These are phyloP conservation scores for Drosophila phalerata DNA, from an alignment of 2,888 invertebrate species.

Conservation along the genomic window DNA sequence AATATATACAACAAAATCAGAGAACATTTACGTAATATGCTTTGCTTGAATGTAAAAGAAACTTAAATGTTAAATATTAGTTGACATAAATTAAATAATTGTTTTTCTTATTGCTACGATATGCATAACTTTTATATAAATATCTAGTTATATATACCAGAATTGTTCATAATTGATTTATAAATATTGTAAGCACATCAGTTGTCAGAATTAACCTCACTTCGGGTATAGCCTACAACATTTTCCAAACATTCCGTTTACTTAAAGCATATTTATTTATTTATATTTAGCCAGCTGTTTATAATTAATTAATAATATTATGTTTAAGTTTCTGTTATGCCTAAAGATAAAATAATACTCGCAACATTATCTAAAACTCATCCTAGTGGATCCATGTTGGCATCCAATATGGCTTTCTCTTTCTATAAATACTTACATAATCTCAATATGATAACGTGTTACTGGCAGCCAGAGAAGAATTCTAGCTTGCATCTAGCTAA, in stretches of 20 bases:
- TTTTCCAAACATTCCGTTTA: conserved; percentile 10
- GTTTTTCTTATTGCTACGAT: conserved; percentile 33
- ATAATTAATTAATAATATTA: not conserved
- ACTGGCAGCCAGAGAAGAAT: conserved; percentile 34
- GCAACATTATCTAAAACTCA: conserved; percentile 31
- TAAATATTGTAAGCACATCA: conserved; percentile 13
- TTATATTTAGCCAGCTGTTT: conserved; percentile 2
- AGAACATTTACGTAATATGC: conserved; percentile 39
- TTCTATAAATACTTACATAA: conserved; percentile 21
- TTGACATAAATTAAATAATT: conserved; percentile 8
- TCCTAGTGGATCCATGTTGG: conserved; percentile 53
- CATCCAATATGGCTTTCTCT: conserved; percentile 49
- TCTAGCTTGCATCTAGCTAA: conserved; percentile 44
- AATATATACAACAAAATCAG: conserved; percentile 16
- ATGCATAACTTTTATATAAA: conserved; percentile 15
- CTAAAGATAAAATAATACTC: conserved; percentile 34
- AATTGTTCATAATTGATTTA: conserved; percentile 38
- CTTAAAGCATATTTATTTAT: conserved; percentile 4
- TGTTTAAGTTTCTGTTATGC: conserved; percentile 31
- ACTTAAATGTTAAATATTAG: conserved; percentile 52
- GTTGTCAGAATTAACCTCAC: conserved; percentile 7
- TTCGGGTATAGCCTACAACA: not conserved
- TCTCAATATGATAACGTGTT: conserved; percentile 33
- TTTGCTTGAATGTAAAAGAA: conserved; percentile 51
- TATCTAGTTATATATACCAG: conserved; percentile 23